Percentiles rank a stretch among this genome's conserved stretches.
phyloP scores from a whole-genome alignment of 2,888 invertebrate genomes.

The Myopa testacea region DNA sequence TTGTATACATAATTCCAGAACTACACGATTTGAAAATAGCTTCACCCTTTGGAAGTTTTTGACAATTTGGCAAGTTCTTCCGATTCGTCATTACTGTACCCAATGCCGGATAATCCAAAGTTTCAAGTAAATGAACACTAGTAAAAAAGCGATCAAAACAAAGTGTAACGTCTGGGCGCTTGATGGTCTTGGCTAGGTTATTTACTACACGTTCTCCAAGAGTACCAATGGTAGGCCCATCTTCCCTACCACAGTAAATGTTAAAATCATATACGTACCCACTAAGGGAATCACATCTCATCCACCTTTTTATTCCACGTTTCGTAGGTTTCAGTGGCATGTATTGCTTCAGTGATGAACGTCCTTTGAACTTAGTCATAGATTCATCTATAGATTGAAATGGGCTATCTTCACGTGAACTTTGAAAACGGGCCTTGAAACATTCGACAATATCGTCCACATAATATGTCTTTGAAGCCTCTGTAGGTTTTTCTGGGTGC shows the following conservation, averaged over 20 bases:
- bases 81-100: background rate
- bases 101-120: background rate
- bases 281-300: slow-evolving; percentile 23
- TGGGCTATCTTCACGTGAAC: slow-evolving; percentile 30
- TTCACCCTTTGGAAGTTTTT: slow-evolving; percentile 34
- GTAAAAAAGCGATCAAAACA: slow-evolving; percentile 41
- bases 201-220: slow-evolving; percentile 38
- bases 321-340: slow-evolving; percentile 44
- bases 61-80: slow-evolving; percentile 18
- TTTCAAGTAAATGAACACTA: slow-evolving; percentile 34
- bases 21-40: slow-evolving; percentile 1
- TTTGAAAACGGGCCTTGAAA: slow-evolving; percentile 36
- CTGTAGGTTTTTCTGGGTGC: too few relatives aligned
- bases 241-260: slow-evolving; percentile 28
- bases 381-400: slow-evolving; percentile 44
- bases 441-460: slow-evolving; percentile 35
- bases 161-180: slow-evolving; percentile 29
- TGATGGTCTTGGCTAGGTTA: slow-evolving; percentile 39
- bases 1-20: background rate
- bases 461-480: slow-evolving; percentile 37
- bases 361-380: slow-evolving; percentile 46
- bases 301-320: slow-evolving; percentile 41
- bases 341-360: slow-evolving; percentile 42
- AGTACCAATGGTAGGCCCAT: slow-evolving; percentile 10
- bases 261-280: slow-evolving; percentile 40